Percentiles rank a stretch among this genome's conserved stretches.
Evolutionary conservation across 1,140 invertebrate species (phyloP).

Genomic region (Conus ventricosus): DNA sequence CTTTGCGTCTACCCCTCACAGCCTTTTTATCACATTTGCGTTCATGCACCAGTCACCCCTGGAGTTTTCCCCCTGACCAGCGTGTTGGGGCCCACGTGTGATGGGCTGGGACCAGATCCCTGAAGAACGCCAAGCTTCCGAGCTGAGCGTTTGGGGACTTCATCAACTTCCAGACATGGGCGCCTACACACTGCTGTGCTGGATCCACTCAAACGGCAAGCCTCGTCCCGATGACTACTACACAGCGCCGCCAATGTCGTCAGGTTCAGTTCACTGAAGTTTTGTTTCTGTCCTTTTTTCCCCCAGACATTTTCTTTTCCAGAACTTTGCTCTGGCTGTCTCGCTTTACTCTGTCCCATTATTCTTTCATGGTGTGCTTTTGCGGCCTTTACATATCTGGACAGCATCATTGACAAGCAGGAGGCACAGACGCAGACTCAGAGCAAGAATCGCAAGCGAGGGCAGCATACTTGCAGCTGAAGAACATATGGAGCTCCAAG

Average conservation of each 20-base stretch:
- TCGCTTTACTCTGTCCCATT: too few species aligned
- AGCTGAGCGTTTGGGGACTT: conserved; percentile 88
- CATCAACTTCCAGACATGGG: conserved; percentile 94
- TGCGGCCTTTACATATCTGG: too few species aligned
- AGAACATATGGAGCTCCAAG: too few species aligned
- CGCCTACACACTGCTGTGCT: conserved; percentile 92
- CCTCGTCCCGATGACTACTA: conserved; percentile 82
- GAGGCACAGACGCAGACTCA: too few species aligned
- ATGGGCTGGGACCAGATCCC: conserved; percentile 92
- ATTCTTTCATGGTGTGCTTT: too few species aligned
- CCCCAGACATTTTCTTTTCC: neutral
- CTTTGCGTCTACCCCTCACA: too few species aligned
- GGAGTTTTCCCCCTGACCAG: conserved; percentile 77
- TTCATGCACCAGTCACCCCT: conserved; percentile 70
- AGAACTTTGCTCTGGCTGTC: too few species aligned
- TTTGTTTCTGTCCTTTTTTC: neutral
- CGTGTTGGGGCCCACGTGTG: conserved; percentile 97
- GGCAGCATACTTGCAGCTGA: too few species aligned
- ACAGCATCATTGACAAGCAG: too few species aligned
- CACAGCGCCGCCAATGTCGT: conserved; percentile 53
- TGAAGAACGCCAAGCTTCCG: conserved; percentile 81
- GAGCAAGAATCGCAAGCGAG: too few species aligned
- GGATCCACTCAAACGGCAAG: conserved; percentile 93
- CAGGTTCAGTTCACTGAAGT: conserved; percentile 35
- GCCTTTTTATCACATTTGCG: too few species aligned